Evolutionary conservation across 2,113 vertebrate genomes (phyloP).

Genomic region (Nothobranchius kuhntae): DNA sequence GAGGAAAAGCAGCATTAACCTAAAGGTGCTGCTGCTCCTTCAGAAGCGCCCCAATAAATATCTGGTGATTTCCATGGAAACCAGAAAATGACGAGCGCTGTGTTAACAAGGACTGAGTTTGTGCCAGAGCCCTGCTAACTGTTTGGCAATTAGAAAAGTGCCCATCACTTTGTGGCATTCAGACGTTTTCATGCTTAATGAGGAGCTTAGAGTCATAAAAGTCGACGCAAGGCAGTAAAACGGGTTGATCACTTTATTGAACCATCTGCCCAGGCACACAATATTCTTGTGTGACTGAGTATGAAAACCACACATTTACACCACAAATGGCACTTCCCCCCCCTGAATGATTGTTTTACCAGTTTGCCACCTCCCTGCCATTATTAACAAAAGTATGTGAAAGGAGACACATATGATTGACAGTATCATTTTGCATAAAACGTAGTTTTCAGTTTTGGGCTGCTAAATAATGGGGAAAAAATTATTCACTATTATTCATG

Average conservation of each 20-base stretch:
- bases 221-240: conserved; percentile 19
- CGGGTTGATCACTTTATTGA: conserved; percentile 37
- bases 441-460: no score
- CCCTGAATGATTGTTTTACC: no score
- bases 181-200: conserved; percentile 3
- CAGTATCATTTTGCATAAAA: no score
- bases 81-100: conserved; percentile 1
- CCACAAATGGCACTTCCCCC: background rate
- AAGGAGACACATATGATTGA: no score
- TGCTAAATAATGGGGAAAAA: no score
- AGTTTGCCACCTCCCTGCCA: no score
- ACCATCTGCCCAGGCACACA: conserved; percentile 32
- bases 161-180: conserved; percentile 32
- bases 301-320: conserved; percentile 2
- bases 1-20: conserved; percentile 16
- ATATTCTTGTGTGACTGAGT: conserved; percentile 24
- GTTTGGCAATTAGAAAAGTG: conserved; percentile 33
- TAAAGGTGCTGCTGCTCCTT: background rate
- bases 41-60: conserved; percentile 14
- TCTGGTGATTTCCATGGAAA: conserved; percentile 62
- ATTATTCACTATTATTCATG: no score
- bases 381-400: no score
- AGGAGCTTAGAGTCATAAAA: conserved; percentile 38
- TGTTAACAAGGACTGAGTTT: conserved; percentile 21
- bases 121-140: conserved; percentile 5